Percentiles rank a stretch among this genome's conserved stretches.
These are phyloP conservation scores for Lycocerus yunnanus DNA, from an alignment of 2,888 invertebrate species.

Conservation along the genomic window DNA sequence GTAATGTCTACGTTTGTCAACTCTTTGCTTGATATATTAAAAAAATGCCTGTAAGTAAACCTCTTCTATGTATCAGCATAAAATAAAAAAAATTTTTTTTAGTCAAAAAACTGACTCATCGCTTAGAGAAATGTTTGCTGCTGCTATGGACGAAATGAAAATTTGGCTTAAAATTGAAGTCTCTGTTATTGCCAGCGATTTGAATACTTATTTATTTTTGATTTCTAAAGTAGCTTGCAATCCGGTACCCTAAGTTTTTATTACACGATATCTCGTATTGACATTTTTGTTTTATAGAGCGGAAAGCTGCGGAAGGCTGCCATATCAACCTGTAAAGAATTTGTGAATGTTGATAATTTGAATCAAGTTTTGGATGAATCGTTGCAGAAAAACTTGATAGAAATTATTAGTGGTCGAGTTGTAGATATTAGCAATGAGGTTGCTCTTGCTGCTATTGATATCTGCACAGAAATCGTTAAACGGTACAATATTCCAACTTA, in stretches of 20 bases:
- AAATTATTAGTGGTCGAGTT: background rate
- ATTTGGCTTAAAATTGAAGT: background rate
- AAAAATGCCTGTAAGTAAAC: background rate
- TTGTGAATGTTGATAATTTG: background rate
- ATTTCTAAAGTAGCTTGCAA: background rate
- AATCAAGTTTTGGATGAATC: background rate
- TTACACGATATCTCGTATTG: background rate
- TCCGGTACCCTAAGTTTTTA: background rate
- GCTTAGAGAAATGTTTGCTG: background rate
- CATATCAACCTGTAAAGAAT: background rate
- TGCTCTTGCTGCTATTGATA: background rate
- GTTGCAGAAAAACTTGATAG: background rate
- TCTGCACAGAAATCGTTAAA: background rate
- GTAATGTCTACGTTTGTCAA: background rate
- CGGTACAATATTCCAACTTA: background rate
- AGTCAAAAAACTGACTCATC: background rate
- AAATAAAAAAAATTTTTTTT: background rate
- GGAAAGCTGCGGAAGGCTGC: background rate
- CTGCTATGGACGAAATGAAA: background rate
- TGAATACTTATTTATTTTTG: background rate
- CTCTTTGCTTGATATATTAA: background rate
- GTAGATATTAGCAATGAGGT: background rate
- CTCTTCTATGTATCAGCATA: background rate
- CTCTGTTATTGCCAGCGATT: background rate
- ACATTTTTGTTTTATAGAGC: background rate